Percentiles rank a stretch among this genome's conserved stretches.
These are phyloP conservation scores for Amphiura filiformis DNA, from an alignment of 35 echinoderm and acorn worm species.

Conservation along the genomic window DNA sequence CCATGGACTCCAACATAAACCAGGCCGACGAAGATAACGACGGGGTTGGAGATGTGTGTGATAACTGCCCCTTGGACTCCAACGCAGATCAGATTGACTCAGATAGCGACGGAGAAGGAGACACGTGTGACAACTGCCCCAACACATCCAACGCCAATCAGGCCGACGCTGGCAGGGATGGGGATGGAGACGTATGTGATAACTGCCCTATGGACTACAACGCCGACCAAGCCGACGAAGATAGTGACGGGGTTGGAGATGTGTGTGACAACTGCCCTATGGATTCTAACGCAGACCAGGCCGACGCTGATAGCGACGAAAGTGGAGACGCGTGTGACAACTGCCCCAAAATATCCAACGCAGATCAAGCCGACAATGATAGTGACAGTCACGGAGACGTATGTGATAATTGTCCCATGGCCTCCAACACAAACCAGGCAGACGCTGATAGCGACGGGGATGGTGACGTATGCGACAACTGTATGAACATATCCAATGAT, in stretches of 20 bases:
- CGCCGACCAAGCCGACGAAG: background rate
- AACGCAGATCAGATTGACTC: too few species aligned
- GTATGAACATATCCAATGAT: too few species aligned
- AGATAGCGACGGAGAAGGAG: too few species aligned
- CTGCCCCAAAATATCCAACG: too few species aligned
- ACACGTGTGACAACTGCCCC: too few species aligned
- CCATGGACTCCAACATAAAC: background rate
- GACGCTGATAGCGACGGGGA: background rate
- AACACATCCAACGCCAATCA: too few species aligned
- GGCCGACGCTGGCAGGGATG: background rate
- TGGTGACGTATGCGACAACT: background rate
- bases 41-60: background rate
- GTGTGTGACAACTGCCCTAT: background rate
- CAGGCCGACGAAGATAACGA: background rate
- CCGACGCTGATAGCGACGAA: background rate
- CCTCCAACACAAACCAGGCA: background rate
- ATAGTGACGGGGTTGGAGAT: background rate
- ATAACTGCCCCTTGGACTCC: too few species aligned
- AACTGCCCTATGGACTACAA: background rate
- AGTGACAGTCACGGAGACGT: too few species aligned
- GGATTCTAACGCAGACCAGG: background rate
- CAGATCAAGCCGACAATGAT: too few species aligned
- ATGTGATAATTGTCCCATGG: background rate
- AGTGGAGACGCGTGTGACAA: background rate
- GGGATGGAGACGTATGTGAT: background rate